Conservation (phyloP, 37 sponge, comb jelly and placozoan genomes). For the Dysidea cf. avara region DNA sequence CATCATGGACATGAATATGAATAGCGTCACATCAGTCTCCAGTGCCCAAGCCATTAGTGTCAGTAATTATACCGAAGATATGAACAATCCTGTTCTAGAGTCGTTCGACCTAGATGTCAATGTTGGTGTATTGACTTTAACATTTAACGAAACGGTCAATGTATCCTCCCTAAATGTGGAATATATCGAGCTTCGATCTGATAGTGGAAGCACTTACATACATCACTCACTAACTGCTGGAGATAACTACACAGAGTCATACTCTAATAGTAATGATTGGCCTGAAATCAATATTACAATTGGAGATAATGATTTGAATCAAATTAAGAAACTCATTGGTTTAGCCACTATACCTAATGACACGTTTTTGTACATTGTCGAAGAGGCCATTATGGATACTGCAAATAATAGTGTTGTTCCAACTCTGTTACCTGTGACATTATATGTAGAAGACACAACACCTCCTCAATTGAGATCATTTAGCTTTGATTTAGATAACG, state of each 20-base stretch:
- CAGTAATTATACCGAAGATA: slow-evolving; percentile 53
- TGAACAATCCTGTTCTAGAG: slow-evolving; percentile 44
- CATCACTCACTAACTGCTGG: background rate
- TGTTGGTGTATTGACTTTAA: slow-evolving; percentile 37
- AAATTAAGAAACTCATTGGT: slow-evolving; percentile 59
- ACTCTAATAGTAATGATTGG: slow-evolving; percentile 53
- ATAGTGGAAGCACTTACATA: background rate
- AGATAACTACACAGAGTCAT: slow-evolving; percentile 9
- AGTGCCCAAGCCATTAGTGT: slow-evolving; percentile 42
- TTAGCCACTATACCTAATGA: slow-evolving; percentile 56
- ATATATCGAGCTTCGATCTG: slow-evolving; percentile 37
- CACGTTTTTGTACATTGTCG: slow-evolving; percentile 59
- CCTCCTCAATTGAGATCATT: slow-evolving; percentile 45
- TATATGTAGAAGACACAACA: slow-evolving; percentile 57
- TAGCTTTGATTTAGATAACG: slow-evolving; percentile 66
- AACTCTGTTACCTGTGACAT: slow-evolving; percentile 22
- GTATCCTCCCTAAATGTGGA: slow-evolving; percentile 50
- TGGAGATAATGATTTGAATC: slow-evolving; percentile 75
- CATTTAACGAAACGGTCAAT: slow-evolving; percentile 83
- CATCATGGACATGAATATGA: slow-evolving; percentile 73
- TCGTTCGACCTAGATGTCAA: slow-evolving; percentile 78
- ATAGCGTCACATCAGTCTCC: slow-evolving; percentile 41
- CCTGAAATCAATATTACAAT: slow-evolving; percentile 63
- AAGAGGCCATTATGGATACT: slow-evolving; percentile 59
- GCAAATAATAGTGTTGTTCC: slow-evolving; percentile 52